A percentile compares a stretch with the other conserved stretches of the same genome.
These are phyloP conservation scores for Muntiacus muntjak DNA, from an alignment of 2,113 vertebrate species.

Conservation along the genomic window DNA sequence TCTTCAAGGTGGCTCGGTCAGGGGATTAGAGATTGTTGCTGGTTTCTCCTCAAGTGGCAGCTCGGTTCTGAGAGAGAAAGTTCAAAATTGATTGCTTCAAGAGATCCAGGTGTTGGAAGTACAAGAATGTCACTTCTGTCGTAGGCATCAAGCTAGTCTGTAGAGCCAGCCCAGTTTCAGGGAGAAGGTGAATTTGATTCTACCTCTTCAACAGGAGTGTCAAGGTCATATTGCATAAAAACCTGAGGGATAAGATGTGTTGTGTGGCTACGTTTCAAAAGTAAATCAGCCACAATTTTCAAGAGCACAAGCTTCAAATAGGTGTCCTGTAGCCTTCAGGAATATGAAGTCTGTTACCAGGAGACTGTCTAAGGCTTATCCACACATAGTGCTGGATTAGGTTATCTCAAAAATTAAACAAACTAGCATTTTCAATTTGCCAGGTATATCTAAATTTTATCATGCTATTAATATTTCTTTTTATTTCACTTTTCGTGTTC, in stretches of 20 bases:
- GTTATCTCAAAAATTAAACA: neutral
- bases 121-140: neutral
- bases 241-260: neutral
- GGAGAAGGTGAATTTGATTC: neutral
- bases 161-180: neutral
- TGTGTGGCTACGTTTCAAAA: neutral
- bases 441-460: neutral
- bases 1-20: neutral
- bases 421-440: neutral
- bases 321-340: neutral
- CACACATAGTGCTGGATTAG: neutral
- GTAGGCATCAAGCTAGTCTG: neutral
- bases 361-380: neutral
- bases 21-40: neutral
- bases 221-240: neutral
- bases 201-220: neutral
- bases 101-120: neutral
- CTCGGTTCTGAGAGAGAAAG: neutral
- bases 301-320: neutral
- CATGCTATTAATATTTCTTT: neutral
- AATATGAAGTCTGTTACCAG: neutral
- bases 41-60: neutral
- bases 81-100: neutral
- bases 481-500: neutral
- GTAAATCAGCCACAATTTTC: conserved; percentile 9